A percentile compares a stretch with the other conserved stretches of the same genome.
Evolutionary conservation across 1,140 invertebrate genomes (phyloP).

Genomic region (Trigoniulus corallinus): DNA sequence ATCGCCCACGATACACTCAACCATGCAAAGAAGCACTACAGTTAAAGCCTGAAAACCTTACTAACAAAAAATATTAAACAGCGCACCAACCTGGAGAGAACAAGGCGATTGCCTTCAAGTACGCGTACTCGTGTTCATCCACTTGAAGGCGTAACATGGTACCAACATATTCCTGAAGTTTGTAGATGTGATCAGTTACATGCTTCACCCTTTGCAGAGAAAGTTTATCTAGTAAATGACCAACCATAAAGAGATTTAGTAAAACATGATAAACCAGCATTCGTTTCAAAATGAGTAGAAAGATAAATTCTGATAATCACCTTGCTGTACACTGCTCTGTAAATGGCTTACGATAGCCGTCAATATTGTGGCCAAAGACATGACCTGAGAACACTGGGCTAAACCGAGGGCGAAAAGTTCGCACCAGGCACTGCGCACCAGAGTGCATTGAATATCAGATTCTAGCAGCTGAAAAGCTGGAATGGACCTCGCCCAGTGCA

Average conservation of each 20-base stretch:
- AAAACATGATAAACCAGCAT: not conserved
- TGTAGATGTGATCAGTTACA: constrained; percentile 63
- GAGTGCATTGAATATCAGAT: constrained; percentile 45
- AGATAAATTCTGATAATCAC: constrained; percentile 15
- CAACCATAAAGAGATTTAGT: not conserved
- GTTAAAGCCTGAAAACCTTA: no score
- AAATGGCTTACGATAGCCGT: constrained; percentile 55
- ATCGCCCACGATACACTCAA: no score
- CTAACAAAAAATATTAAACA: no score
- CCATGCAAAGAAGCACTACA: no score
- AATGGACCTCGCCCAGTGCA: constrained; percentile 74
- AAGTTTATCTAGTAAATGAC: constrained; percentile 43
- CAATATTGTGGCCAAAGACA: constrained; percentile 65
- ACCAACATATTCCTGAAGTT: constrained; percentile 65
- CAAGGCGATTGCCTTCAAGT: constrained; percentile 69
- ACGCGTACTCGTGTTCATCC: constrained; percentile 70
- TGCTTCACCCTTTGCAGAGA: constrained; percentile 48
- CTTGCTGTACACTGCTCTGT: constrained; percentile 29
- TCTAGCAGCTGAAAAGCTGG: constrained; percentile 66
- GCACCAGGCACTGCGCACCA: constrained; percentile 77
- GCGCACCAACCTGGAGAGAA: constrained; percentile 59
- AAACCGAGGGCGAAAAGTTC: constrained; percentile 83
- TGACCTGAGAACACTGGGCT: constrained; percentile 63
- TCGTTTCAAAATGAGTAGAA: no score
- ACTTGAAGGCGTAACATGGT: constrained; percentile 55